Percentiles rank a stretch among this genome's conserved stretches.
Evolutionary conservation across 1,140 invertebrate species (phyloP).

Genomic region (Drosophila sproati): DNA sequence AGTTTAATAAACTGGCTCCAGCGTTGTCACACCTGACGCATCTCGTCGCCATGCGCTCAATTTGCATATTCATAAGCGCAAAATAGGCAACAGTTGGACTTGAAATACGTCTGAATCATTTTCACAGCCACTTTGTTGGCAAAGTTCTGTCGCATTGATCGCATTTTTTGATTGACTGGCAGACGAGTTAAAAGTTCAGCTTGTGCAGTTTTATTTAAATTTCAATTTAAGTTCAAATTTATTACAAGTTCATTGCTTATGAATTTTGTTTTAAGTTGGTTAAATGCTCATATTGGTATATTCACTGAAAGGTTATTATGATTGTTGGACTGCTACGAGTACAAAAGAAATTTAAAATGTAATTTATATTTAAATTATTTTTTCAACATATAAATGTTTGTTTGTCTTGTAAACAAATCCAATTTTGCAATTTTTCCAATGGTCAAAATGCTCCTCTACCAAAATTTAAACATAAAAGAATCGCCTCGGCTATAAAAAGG

Average conservation of each 20-base stretch:
- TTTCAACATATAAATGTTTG: too few relatives aligned
- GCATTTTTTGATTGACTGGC: conserved; percentile 59
- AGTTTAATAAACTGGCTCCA: conserved; percentile 64
- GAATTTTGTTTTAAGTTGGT: neutral
- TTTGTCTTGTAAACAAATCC: too few relatives aligned
- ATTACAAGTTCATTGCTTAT: conserved; percentile 25
- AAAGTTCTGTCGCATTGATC: conserved; percentile 51
- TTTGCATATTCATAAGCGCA: conserved; percentile 72
- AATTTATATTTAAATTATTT: too few relatives aligned
- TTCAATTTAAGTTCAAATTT: conserved; percentile 27
- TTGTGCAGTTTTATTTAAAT: conserved; percentile 1
- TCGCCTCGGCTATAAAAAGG: too few relatives aligned
- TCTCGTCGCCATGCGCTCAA: conserved; percentile 25
- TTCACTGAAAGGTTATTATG: too few relatives aligned
- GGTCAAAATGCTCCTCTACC: too few relatives aligned
- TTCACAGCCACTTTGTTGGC: conserved; percentile 54
- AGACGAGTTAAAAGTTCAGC: conserved; percentile 15
- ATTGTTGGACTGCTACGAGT: too few relatives aligned
- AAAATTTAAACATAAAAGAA: too few relatives aligned
- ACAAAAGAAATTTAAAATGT: too few relatives aligned
- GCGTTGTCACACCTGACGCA: conserved; percentile 64
- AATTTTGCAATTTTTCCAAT: too few relatives aligned
- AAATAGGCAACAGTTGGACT: conserved; percentile 22
- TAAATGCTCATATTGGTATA: neutral
- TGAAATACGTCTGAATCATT: conserved; percentile 19